Evolutionary conservation across 2,113 vertebrate genomes (phyloP), one percentile per base, ranked within the genome.

Genomic region (western clawed frog (Xenopus tropicalis)): DNA sequence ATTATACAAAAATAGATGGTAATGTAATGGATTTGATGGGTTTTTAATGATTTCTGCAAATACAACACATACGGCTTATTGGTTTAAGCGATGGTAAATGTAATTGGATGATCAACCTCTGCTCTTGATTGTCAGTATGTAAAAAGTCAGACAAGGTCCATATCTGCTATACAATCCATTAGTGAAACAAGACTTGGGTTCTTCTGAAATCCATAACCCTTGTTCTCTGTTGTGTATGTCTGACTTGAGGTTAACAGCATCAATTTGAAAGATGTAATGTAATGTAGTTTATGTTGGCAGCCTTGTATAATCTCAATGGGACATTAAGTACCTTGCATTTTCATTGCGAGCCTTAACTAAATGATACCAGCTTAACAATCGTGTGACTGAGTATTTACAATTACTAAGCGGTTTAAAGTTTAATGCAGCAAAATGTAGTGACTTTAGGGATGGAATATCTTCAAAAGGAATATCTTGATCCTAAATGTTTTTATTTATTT

Each of bases 281-380:
- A 66, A 75, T 75, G 65, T 51, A 75, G 58, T 75, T 69, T 59
- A 48, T 61, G 72, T 75, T 75, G 65, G 72, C 65, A 75, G 66
- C 51, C 57, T 66, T 61, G 72, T 61, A 62, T 75, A 75, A 75
- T 75, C 66, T 75, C 72, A 75, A 69, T 69, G 72, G 72, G 72
- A 75, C 65, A 69, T 69, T 75, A 75, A 75, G 66, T 75, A 61
- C 72, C 72, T 75, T 75, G 61, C 72, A 69, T 75, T 75, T 75
- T 75, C 72, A 74, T 68, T 74, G 72, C 67, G 48, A 74, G 65
- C 57, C 59, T 65, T 74, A 74, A 74, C 72, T 74, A 74, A 74
- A 74, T 74, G 72, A 74, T 74, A 74, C 72, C 65, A 61, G 64
- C 72, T 74, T 74, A 74, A 74, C 72, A 74, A 74, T 59, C 72